A percentile compares a stretch with the other conserved stretches of the same genome.
These are phyloP conservation scores for Rhegmatorhina hoffmannsi DNA, from an alignment of 2,113 vertebrate species.

Conservation along the genomic window DNA sequence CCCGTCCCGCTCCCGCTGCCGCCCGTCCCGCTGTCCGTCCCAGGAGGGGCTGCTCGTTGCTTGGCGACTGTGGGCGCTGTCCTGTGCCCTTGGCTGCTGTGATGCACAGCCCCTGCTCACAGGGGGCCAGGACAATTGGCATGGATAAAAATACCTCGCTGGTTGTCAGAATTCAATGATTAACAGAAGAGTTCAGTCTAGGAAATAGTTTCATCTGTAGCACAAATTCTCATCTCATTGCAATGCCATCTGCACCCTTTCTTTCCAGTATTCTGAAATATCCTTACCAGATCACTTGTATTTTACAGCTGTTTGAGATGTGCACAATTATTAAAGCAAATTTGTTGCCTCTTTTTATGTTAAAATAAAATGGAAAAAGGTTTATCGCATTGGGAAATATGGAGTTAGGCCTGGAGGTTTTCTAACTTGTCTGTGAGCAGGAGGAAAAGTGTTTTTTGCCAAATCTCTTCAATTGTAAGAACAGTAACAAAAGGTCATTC, in stretches of 20 bases:
- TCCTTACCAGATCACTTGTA: not conserved
- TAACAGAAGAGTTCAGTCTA: not conserved
- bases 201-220: not conserved
- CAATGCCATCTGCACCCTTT: constrained; percentile 4
- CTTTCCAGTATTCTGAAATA: constrained; percentile 9
- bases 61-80: constrained; percentile 32
- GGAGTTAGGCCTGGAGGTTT: not conserved
- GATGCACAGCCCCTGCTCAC: not conserved
- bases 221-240: not conserved
- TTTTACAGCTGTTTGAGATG: not conserved
- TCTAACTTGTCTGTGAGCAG: not conserved
- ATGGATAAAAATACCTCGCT: not conserved
- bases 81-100: constrained; percentile 13
- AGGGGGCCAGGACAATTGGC: not conserved
- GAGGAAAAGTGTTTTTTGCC: not conserved
- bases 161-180: not conserved
- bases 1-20: not conserved
- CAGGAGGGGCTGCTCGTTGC: constrained; percentile 46
- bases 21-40: not conserved
- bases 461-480: not conserved
- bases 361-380: not conserved
- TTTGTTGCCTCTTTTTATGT: not conserved
- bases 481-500: not conserved
- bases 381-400: not conserved
- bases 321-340: not conserved